These are phyloP conservation scores for Ceratotherium simum DNA, from an alignment of 2,113 vertebrate species.

Conservation along the genomic window DNA sequence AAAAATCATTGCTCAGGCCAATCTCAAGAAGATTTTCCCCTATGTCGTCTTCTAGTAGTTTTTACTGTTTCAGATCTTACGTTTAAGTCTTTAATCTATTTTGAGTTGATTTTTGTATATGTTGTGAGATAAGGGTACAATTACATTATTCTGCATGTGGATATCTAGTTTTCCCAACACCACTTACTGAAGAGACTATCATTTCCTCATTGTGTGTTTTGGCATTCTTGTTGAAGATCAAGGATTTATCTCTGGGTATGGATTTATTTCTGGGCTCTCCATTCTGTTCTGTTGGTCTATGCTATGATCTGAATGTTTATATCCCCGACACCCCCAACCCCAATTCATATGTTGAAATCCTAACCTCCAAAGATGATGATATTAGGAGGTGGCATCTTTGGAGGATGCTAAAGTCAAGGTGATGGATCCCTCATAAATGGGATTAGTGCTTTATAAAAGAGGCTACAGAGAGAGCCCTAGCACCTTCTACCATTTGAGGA, in stretches of 20 bases:
- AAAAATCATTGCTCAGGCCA: background rate
- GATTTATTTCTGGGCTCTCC: background rate
- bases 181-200: background rate
- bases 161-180: background rate
- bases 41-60: background rate
- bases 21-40: background rate
- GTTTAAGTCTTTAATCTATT: background rate
- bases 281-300: background rate
- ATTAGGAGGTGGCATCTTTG: background rate
- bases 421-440: background rate
- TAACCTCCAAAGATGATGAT: background rate
- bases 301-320: background rate
- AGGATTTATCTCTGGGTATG: background rate
- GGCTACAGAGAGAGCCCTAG: background rate
- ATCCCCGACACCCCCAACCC: accelerated
- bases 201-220: background rate
- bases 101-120: background rate
- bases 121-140: background rate
- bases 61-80: background rate
- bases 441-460: background rate
- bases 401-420: background rate
- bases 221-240: background rate
- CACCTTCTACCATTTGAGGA: background rate
- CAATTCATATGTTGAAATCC: background rate
- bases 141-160: background rate